Conservation (phyloP, 2,888 invertebrate genomes). For the Yponomeuta evonymella region DNA sequence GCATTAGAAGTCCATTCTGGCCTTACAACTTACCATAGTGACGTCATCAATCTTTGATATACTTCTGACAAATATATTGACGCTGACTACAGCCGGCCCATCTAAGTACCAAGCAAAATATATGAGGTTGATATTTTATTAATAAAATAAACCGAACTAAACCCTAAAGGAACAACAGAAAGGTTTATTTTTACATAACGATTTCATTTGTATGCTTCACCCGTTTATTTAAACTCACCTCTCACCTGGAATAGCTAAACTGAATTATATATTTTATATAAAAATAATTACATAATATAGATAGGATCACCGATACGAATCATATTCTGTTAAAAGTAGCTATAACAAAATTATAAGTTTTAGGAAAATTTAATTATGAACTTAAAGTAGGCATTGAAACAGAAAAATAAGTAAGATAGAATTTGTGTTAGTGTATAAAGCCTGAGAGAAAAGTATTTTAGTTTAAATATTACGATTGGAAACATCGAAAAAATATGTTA, state of each 20-base stretch:
- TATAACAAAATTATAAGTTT: not conserved
- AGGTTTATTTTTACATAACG: conserved; percentile 24
- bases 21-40: conserved; percentile 94
- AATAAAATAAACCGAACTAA: conserved; percentile 42
- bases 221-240: conserved; percentile 36
- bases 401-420: conserved; percentile 38
- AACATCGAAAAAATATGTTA: too few species aligned
- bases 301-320: too few species aligned
- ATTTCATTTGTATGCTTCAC: conserved; percentile 23
- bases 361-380: not conserved
- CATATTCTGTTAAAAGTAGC: too few species aligned
- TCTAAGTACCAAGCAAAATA: conserved; percentile 79
- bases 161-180: conserved; percentile 43
- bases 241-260: conserved; percentile 16
- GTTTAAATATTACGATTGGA: too few species aligned
- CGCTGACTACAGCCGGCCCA: conserved; percentile 96
- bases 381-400: not conserved
- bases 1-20: conserved; percentile 49
- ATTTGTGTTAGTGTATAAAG: conserved; percentile 69
- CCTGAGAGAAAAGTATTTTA: conserved; percentile 19
- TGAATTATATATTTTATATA: not conserved
- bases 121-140: conserved; percentile 27
- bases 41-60: conserved; percentile 99
- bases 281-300: not conserved
- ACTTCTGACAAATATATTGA: conserved; percentile 99